Percentiles rank a stretch among this genome's conserved stretches.
Conservation (phyloP, 2,888 invertebrate genomes). For the Schrankia costaestrigalis region DNA sequence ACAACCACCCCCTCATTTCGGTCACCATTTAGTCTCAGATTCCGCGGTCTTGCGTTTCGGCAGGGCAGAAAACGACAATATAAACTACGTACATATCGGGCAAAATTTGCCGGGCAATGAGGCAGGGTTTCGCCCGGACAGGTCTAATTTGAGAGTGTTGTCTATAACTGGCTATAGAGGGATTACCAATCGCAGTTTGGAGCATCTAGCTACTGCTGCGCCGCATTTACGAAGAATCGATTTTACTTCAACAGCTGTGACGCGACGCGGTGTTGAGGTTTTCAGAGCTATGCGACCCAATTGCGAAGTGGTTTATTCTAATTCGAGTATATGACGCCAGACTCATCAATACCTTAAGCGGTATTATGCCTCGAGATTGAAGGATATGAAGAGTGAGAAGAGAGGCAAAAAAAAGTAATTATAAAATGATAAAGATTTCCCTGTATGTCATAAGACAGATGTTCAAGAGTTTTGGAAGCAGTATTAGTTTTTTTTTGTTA, state of each 20-base stretch:
- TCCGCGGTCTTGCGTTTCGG: slow-evolving; percentile 58
- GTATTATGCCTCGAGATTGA: too few relatives aligned
- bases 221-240: slow-evolving; percentile 82
- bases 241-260: slow-evolving; percentile 84
- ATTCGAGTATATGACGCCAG: too few relatives aligned
- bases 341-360: too few relatives aligned
- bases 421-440: too few relatives aligned
- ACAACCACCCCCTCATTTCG: slow-evolving; percentile 2
- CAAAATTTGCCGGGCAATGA: slow-evolving; percentile 24
- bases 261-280: slow-evolving; percentile 78
- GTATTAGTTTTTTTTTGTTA: too few relatives aligned
- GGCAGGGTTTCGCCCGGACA: slow-evolving; percentile 42
- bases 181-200: slow-evolving; percentile 82
- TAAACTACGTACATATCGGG: slow-evolving; percentile 55
- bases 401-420: too few relatives aligned
- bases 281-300: slow-evolving; percentile 82
- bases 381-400: too few relatives aligned
- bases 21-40: slow-evolving; percentile 51
- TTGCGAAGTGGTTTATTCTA: slow-evolving; percentile 50
- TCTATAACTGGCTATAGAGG: slow-evolving; percentile 81
- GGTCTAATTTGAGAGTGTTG: slow-evolving; percentile 73
- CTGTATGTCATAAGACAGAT: too few relatives aligned
- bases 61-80: slow-evolving; percentile 47
- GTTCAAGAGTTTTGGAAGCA: too few relatives aligned
- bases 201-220: slow-evolving; percentile 82